A percentile compares a stretch with the other conserved stretches of the same genome.
phyloP scores from a whole-genome alignment of 2,113 vertebrate genomes.

The Leucosticte australis region DNA sequence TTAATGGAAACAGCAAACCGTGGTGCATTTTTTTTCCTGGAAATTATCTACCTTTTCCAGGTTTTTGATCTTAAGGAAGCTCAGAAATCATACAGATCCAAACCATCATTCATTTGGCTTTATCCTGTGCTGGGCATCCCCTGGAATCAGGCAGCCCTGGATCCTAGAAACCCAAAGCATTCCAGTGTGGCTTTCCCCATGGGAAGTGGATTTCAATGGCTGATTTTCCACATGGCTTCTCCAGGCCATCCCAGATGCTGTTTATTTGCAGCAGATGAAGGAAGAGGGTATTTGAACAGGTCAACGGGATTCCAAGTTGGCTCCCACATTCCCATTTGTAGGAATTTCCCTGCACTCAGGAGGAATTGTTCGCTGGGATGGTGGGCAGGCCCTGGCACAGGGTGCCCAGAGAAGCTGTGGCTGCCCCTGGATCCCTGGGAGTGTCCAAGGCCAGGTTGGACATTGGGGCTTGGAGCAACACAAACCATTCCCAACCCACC shows the following conservation, averaged over 20 bases:
- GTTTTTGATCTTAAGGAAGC: neutral
- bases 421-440: neutral
- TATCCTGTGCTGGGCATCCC: accelerated
- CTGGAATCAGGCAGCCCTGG: accelerated
- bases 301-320: accelerated
- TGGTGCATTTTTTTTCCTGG: neutral
- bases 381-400: neutral
- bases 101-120: neutral
- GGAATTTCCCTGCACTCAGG: neutral
- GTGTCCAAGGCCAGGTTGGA: accelerated
- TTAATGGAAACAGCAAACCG: neutral
- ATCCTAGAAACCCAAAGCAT: neutral
- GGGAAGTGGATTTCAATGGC: accelerated
- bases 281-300: neutral
- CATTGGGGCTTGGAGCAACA: accelerated
- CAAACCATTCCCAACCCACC: neutral
- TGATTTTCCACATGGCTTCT: neutral
- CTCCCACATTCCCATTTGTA: neutral
- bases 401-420: neutral
- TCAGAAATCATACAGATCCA: neutral
- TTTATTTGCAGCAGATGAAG: neutral
- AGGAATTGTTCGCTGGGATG: neutral
- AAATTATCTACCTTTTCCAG: neutral
- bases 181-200: neutral
- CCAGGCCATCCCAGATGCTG: neutral